Evolutionary conservation across 2,113 vertebrate genomes (phyloP).

Genomic region (Elgaria multicarinata): DNA sequence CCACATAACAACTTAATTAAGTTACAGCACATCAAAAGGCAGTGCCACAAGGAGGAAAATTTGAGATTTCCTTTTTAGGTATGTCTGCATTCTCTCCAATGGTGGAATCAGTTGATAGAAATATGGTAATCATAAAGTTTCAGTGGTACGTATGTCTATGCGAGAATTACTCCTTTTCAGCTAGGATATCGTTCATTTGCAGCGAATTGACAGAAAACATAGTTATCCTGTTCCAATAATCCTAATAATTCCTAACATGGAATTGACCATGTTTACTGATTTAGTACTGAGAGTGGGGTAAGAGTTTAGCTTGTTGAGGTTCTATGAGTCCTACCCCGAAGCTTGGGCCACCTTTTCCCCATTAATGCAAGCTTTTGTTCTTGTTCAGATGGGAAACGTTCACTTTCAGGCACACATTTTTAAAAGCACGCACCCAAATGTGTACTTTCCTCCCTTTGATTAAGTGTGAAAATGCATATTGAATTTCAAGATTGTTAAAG

Average conservation of each 20-base stretch:
- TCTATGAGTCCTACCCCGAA: too few species aligned
- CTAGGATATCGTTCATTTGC: not conserved
- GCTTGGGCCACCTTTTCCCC: too few species aligned
- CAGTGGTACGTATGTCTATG: not conserved
- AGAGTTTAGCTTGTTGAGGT: too few species aligned
- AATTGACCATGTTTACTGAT: not conserved
- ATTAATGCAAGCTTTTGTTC: too few species aligned
- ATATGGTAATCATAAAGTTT: not conserved
- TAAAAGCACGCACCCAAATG: too few species aligned
- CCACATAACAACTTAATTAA: conserved; percentile 9
- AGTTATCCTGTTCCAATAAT: not conserved
- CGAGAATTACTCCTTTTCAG: not conserved
- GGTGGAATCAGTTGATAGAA: not conserved
- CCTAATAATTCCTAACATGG: not conserved
- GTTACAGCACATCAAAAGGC: not conserved
- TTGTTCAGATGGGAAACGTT: too few species aligned
- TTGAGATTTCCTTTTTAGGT: not conserved
- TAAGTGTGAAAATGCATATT: too few species aligned
- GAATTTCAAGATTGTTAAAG: too few species aligned
- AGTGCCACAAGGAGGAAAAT: not conserved
- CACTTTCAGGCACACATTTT: too few species aligned
- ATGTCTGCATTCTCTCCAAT: not conserved
- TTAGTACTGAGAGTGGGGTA: not conserved
- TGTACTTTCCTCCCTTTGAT: too few species aligned
- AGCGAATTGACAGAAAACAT: not conserved